Evolutionary conservation across 2,888 invertebrate species (phyloP).

Genomic region (Thymelicus acteon): DNA sequence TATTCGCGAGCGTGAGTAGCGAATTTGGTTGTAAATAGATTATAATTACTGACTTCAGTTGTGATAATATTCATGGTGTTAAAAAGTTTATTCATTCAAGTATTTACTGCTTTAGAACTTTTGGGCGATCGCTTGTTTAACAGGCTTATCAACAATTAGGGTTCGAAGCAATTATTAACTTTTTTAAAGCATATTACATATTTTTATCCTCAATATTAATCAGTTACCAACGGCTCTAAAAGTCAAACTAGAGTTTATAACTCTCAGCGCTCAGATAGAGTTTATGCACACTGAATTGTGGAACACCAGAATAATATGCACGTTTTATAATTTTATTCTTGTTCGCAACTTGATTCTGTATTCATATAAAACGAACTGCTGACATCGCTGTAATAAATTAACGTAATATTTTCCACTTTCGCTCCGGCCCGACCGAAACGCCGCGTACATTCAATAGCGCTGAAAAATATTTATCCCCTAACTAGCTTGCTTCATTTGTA

Average conservation of each 20-base stretch:
- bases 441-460: background rate
- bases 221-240: too few relatives aligned
- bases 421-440: background rate
- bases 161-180: too few relatives aligned
- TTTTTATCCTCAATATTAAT: too few relatives aligned
- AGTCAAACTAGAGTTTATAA: too few relatives aligned
- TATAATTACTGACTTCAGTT: slow-evolving; percentile 52
- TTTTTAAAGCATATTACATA: too few relatives aligned
- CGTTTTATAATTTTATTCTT: background rate
- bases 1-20: slow-evolving; percentile 44
- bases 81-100: slow-evolving; percentile 1
- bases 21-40: slow-evolving; percentile 49
- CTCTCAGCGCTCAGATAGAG: too few relatives aligned
- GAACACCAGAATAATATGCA: too few relatives aligned
- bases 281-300: background rate
- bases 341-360: background rate
- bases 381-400: slow-evolving; percentile 6
- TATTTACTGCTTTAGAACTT: too few relatives aligned
- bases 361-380: background rate
- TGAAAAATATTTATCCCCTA: slow-evolving; percentile 6
- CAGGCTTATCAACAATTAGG: too few relatives aligned
- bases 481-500: slow-evolving; percentile 1
- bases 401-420: slow-evolving; percentile 11
- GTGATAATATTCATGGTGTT: slow-evolving; percentile 39
- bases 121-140: too few relatives aligned